A percentile compares a stretch with the other conserved stretches of the same genome.
These are phyloP conservation scores for Phalacrocorax brasilianus DNA, from an alignment of 2,113 vertebrate species.

Conservation along the genomic window DNA sequence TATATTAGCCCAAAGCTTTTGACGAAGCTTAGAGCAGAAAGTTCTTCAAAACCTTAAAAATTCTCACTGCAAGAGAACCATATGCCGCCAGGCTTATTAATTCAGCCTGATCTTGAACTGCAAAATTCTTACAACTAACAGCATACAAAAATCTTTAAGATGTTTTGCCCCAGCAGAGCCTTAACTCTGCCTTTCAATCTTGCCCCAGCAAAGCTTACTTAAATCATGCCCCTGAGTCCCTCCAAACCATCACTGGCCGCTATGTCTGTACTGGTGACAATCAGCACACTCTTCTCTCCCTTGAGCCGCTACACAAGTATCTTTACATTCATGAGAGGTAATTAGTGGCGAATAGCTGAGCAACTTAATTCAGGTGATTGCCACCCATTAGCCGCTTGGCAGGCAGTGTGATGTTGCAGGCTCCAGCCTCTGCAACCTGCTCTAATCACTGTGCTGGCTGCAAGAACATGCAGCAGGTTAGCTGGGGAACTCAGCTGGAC, in stretches of 20 bases:
- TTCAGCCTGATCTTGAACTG: not conserved
- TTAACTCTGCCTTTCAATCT: not conserved
- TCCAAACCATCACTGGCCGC: not conserved
- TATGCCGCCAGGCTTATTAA: not conserved
- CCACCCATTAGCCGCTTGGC: not conserved
- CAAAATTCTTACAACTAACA: not conserved
- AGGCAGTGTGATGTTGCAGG: accelerated
- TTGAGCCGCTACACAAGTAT: not conserved
- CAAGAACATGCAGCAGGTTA: not conserved
- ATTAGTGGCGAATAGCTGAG: not conserved
- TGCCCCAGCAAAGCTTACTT: not conserved
- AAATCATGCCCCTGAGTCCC: not conserved
- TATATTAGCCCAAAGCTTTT: not conserved
- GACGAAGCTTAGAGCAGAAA: not conserved
- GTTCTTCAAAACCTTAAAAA: not conserved
- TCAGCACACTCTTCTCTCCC: not conserved
- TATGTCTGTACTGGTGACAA: not conserved
- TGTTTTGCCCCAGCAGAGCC: not conserved
- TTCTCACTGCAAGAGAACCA: not conserved
- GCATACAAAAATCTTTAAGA: not conserved
- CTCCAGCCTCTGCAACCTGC: not conserved
- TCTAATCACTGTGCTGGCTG: not conserved
- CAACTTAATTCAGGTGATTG: not conserved
- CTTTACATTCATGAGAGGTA: not conserved
- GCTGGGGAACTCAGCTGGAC: not conserved